Percentiles rank a stretch among this genome's conserved stretches.
Evolutionary conservation across 2,888 invertebrate species (phyloP).

Genomic region (Caradrina kadenii): DNA sequence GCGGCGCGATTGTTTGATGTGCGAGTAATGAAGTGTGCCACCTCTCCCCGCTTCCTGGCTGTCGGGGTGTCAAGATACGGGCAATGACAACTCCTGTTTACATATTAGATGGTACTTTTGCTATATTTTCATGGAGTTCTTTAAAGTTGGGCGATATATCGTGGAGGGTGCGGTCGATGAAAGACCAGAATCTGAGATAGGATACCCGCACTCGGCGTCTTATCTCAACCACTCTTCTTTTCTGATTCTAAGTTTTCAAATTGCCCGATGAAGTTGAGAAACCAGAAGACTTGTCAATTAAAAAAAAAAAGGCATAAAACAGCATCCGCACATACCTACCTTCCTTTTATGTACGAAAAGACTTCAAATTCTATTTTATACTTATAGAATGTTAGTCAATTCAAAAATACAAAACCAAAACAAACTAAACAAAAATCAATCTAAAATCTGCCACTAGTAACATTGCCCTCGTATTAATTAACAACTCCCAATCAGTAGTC

Average conservation of each 20-base stretch:
- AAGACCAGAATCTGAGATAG: background rate
- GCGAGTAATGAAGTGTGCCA: slow-evolving; percentile 90
- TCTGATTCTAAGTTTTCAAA: no score
- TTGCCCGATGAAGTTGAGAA: no score
- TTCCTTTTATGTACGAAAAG: no score
- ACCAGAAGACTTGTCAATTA: no score
- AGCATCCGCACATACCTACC: no score
- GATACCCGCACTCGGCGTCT: no score
- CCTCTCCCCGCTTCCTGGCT: slow-evolving; percentile 86
- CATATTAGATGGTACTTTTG: slow-evolving; percentile 77
- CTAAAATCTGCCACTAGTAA: slow-evolving; percentile 51
- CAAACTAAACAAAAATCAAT: slow-evolving; percentile 33
- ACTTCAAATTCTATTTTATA: no score
- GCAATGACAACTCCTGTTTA: slow-evolving; percentile 81
- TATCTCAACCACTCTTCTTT: no score
- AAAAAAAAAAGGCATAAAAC: no score
- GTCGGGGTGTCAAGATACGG: slow-evolving; percentile 87
- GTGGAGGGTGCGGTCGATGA: background rate
- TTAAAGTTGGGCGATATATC: background rate
- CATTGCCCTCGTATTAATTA: slow-evolving; percentile 53
- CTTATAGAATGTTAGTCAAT: no score
- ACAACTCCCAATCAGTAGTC: slow-evolving; percentile 54
- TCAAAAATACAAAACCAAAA: background rate
- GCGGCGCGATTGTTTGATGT: slow-evolving; percentile 89
- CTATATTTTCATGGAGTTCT: slow-evolving; percentile 46